Conservation (phyloP, 2,113 vertebrate species). For the Hemibagrus wyckioides region DNA sequence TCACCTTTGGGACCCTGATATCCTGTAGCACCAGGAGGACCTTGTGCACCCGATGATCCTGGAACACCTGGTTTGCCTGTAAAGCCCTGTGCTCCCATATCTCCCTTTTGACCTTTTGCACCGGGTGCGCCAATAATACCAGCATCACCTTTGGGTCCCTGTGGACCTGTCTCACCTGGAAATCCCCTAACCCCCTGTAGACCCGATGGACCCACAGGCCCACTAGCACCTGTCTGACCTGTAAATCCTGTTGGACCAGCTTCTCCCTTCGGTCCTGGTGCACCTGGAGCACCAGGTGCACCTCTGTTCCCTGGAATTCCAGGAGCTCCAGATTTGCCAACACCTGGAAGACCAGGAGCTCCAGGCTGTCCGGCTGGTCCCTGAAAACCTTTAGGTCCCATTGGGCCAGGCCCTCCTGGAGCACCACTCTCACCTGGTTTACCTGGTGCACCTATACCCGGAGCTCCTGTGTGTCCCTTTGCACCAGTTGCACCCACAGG, state of each 20-base stretch:
- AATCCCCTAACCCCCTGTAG: constrained; percentile 75
- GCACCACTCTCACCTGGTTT: constrained; percentile 75
- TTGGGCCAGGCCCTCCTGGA: constrained; percentile 70
- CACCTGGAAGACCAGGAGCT: constrained; percentile 72
- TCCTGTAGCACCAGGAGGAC: constrained; percentile 81
- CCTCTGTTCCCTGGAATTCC: constrained; percentile 74
- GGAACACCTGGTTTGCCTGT: constrained; percentile 84
- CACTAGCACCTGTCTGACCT: constrained; percentile 68
- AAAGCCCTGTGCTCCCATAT: constrained; percentile 72
- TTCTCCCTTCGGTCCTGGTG: constrained; percentile 77
- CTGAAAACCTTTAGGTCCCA: constrained; percentile 71
- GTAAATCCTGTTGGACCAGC: constrained; percentile 71
- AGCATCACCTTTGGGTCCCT: constrained; percentile 78
- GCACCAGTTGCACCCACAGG: constrained; percentile 76
- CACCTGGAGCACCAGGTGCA: constrained; percentile 68
- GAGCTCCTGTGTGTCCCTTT: constrained; percentile 79
- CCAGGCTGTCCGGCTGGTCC: constrained; percentile 74
- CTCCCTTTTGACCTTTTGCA: constrained; percentile 71
- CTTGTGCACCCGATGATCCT: constrained; percentile 82
- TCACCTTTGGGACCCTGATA: constrained; percentile 83
- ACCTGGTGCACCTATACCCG: constrained; percentile 75
- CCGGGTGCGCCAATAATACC: constrained; percentile 73
- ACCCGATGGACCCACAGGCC: constrained; percentile 69
- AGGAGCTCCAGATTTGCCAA: constrained; percentile 72
- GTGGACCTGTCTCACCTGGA: constrained; percentile 68